These are phyloP conservation scores for Lophius piscatorius DNA, from an alignment of 2,113 vertebrate species.

Conservation along the genomic window DNA sequence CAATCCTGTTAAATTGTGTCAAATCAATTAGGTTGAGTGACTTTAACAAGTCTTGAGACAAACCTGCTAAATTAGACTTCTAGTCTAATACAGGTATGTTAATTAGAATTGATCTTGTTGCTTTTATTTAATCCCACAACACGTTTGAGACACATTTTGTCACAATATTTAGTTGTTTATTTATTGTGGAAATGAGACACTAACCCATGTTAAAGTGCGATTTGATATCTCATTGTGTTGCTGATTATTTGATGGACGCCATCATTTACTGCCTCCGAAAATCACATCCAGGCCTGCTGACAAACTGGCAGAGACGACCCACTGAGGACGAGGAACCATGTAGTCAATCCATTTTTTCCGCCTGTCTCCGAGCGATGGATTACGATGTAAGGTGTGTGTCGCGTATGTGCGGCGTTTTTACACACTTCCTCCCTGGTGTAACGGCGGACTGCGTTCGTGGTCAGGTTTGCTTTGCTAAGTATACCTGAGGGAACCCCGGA, in stretches of 20 bases:
- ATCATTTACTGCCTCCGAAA: slow-evolving; percentile 32
- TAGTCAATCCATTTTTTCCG: slow-evolving; percentile 13
- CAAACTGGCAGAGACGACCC: slow-evolving; percentile 21
- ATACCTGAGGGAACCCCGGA: slow-evolving; percentile 67
- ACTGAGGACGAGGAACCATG: slow-evolving; percentile 35
- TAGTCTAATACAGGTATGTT: too few species aligned
- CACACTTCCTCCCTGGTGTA: slow-evolving; percentile 22
- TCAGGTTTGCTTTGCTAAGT: slow-evolving; percentile 70
- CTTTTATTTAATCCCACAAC: too few species aligned
- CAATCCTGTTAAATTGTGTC: too few species aligned
- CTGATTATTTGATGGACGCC: slow-evolving; percentile 39
- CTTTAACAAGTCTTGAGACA: too few species aligned
- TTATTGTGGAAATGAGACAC: neutral
- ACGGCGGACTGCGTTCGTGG: slow-evolving; percentile 47
- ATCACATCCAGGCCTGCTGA: slow-evolving; percentile 12
- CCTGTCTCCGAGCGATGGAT: neutral
- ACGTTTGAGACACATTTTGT: too few species aligned
- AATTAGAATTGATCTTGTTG: too few species aligned
- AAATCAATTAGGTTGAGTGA: too few species aligned
- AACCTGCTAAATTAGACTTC: too few species aligned
- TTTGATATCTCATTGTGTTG: too few species aligned
- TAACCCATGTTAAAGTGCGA: neutral
- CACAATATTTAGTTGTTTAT: too few species aligned
- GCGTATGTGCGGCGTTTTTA: neutral
- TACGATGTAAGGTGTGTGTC: slow-evolving; percentile 1